These are phyloP conservation scores for Gobionotothen gibberifrons DNA, from an alignment of 2,797 vertebrate genomes.

Conservation along the genomic window DNA sequence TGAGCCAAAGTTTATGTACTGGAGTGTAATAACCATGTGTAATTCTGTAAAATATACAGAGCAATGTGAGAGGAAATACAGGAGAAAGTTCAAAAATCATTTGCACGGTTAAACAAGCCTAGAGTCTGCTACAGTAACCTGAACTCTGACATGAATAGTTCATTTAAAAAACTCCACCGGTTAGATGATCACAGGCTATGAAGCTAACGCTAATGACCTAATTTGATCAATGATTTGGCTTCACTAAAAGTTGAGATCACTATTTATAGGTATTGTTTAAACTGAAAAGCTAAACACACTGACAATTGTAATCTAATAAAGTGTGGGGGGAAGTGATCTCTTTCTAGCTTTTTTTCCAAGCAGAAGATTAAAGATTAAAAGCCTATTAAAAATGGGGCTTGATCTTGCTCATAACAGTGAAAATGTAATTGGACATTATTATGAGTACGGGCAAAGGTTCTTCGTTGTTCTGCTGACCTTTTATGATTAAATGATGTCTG, in stretches of 20 bases:
- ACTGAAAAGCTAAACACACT: constrained; percentile 3
- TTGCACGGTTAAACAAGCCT: neutral
- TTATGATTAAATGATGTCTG: constrained; percentile 34
- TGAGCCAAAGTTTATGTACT: no score
- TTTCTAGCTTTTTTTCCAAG: constrained; percentile 15
- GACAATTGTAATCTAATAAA: constrained; percentile 26
- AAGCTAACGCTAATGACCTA: constrained; percentile 2
- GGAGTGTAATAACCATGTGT: neutral
- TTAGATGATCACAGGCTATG: constrained; percentile 2
- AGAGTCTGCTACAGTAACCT: neutral
- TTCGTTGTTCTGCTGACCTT: constrained; percentile 56
- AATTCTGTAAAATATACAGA: neutral
- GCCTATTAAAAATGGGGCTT: constrained; percentile 31
- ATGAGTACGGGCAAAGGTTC: constrained; percentile 27
- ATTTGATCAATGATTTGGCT: constrained; percentile 9
- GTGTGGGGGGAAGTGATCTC: neutral
- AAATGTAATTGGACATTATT: constrained; percentile 50
- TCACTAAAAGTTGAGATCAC: constrained; percentile 3
- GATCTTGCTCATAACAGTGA: constrained; percentile 21
- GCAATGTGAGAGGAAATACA: constrained; percentile 1
- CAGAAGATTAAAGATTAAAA: constrained; percentile 14
- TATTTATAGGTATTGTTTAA: constrained; percentile 11
- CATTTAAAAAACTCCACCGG: neutral
- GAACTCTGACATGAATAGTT: constrained; percentile 1
- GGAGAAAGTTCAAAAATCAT: neutral